Evolutionary conservation across 2,113 vertebrate species (phyloP).

Genomic region (Cyanistes caeruleus): DNA sequence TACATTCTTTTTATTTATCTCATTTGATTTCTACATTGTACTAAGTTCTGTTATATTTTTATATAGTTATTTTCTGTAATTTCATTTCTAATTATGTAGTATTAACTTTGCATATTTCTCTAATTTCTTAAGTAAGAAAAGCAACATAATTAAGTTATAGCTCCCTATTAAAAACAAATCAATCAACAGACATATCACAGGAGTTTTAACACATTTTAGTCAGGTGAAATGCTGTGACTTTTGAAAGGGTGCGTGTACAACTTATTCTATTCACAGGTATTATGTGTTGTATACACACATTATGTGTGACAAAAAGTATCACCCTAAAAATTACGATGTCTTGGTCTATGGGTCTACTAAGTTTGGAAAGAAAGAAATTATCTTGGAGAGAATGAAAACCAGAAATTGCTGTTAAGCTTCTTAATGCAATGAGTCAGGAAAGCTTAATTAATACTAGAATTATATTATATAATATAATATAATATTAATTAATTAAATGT

Average conservation of each 20-base stretch:
- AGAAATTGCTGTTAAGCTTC: background rate
- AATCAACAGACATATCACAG: background rate
- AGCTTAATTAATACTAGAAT: background rate
- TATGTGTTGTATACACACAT: background rate
- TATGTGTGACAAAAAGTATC: background rate
- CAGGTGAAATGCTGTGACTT: background rate
- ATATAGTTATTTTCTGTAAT: background rate
- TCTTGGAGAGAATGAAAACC: background rate
- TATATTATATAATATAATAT: too few relatives aligned
- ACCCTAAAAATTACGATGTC: background rate
- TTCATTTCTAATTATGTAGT: background rate
- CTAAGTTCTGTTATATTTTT: background rate
- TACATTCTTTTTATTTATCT: background rate
- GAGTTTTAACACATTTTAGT: background rate
- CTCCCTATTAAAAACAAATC: background rate
- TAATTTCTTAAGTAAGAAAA: background rate
- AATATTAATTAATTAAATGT: too few relatives aligned
- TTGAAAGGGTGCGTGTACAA: accelerated
- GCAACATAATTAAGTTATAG: background rate
- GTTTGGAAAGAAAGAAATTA: background rate
- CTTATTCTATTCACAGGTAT: background rate
- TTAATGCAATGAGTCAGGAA: background rate
- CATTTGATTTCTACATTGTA: background rate
- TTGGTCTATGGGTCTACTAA: background rate
- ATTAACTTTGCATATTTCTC: background rate